Evolutionary conservation across 2,888 invertebrate species (phyloP), one percentile per base, ranked within the genome.

Genomic region (Amorpha juglandis): DNA sequence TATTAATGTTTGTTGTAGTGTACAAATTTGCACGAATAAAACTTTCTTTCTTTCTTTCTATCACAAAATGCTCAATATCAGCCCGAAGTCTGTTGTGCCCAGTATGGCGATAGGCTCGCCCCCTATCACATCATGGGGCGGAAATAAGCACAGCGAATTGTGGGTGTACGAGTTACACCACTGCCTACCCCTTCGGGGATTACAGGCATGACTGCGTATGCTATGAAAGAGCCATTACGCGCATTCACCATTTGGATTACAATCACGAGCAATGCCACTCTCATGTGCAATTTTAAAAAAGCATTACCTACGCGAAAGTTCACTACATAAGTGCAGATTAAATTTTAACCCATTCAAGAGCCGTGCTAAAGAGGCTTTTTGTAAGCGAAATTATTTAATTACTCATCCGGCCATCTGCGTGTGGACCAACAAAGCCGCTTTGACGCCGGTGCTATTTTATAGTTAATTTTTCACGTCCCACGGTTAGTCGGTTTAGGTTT

Each of bases 381-480:
- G 51, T 38, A 51, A 35, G 63, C 38, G 50, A 63, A 50, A 63
- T 63, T 63, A 63, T 63, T 50, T 63, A 63, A 63, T 63, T 63
- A 63, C 50, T 38, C 63, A 27, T 12, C 51, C 38, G 35, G 12
- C 27, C 27, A 27, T 42, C 19, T 38, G 62, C 48, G 35, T 19
- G 38, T 51, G 51, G 16, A 42, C 8, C 35, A 51, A 51, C 63
- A 63, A 63, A 38, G 35, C 51, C 51, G 50, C 6, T 38, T 38
- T 16, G 16, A 16, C 16, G 35, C 50, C 19, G 38, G 51, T 38
- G 55, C 42, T 48, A 50, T 50, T 78, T 78, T 73, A 75, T 76
- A 75, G 71, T 77, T 77, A 78, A 81, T 81, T 77, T 73, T 81
- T 75, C 69, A 77, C 76, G 71, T 72, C 71, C 67, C 42, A 67